Conservation (phyloP, 2,113 vertebrate genomes). For the Pachypanchax playfairii region DNA sequence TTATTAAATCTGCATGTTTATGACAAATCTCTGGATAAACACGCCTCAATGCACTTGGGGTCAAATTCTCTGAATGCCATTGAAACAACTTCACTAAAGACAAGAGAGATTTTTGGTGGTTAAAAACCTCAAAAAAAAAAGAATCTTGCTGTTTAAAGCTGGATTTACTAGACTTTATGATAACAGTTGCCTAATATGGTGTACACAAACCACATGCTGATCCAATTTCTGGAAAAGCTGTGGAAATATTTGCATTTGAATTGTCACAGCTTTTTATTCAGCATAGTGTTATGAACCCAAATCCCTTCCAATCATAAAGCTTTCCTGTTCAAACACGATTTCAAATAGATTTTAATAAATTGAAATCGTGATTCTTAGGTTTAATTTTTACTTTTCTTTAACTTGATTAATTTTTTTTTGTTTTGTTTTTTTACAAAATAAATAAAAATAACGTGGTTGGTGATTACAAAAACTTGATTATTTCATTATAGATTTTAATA, state of each 20-base stretch:
- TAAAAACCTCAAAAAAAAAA: background rate
- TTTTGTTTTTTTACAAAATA: background rate
- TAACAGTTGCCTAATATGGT: background rate
- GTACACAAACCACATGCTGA: background rate
- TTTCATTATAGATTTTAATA: background rate
- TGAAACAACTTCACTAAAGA: background rate
- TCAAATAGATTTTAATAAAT: no score
- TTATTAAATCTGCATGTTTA: background rate
- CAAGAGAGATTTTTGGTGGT: background rate
- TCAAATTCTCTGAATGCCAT: slow-evolving; percentile 8
- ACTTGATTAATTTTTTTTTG: no score
- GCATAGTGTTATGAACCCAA: slow-evolving; percentile 4
- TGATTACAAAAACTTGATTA: no score
- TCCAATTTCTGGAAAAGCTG: background rate
- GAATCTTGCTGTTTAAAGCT: background rate
- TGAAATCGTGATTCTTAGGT: no score
- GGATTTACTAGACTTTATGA: slow-evolving; percentile 3
- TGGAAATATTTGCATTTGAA: slow-evolving; percentile 7
- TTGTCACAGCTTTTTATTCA: background rate
- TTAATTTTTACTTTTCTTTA: background rate
- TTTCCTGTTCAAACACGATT: no score
- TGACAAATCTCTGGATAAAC: slow-evolving; percentile 14
- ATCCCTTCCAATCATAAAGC: background rate
- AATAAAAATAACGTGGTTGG: background rate
- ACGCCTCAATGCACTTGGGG: background rate